A percentile compares a stretch with the other conserved stretches of the same genome.
Conservation (phyloP, 2,797 vertebrate species). For the Betta splendens region DNA sequence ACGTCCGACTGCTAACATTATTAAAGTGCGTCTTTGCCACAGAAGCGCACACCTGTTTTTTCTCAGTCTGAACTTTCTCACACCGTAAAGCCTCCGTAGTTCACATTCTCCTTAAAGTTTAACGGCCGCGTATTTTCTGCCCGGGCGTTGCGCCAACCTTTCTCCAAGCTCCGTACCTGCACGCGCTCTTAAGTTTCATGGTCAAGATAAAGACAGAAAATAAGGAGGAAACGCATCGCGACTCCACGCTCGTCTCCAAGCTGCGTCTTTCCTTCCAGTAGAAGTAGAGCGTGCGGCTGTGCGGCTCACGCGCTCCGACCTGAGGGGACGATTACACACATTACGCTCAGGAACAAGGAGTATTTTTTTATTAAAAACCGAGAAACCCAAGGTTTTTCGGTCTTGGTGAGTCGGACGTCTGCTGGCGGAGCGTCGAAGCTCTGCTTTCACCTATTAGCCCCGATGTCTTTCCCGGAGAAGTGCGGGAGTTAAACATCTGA, state of each 20-base stretch:
- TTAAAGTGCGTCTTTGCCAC: conserved; percentile 3
- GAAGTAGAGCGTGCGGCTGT: conserved; percentile 63
- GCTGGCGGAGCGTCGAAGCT: conserved; percentile 74
- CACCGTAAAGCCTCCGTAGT: conserved; percentile 24
- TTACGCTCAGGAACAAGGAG: conserved; percentile 6
- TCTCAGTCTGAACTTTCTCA: conserved; percentile 22
- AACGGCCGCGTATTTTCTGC: conserved; percentile 80
- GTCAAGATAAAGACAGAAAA: conserved; percentile 42
- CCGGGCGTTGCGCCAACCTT: conserved; percentile 87
- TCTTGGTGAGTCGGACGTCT: conserved; percentile 54
- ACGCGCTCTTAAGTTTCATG: conserved; percentile 82
- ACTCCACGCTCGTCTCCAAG: conserved; percentile 74
- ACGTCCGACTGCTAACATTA: not conserved
- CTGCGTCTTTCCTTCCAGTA: conserved; percentile 52
- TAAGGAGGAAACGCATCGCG: conserved; percentile 56
- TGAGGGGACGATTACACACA: conserved; percentile 30
- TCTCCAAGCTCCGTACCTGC: conserved; percentile 83
- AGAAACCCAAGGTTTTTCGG: conserved; percentile 34
- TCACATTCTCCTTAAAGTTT: conserved; percentile 31
- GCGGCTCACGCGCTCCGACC: conserved; percentile 32
- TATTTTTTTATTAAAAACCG: conserved; percentile 15
- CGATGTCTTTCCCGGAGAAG: conserved; percentile 89
- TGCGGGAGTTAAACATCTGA: conserved; percentile 88
- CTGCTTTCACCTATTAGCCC: conserved; percentile 92
- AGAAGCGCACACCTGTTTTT: conserved; percentile 36